A percentile compares a stretch with the other conserved stretches of the same genome.
These are phyloP conservation scores for Papilio polyxenes DNA, from an alignment of 1,140 invertebrate species.

Conservation along the genomic window DNA sequence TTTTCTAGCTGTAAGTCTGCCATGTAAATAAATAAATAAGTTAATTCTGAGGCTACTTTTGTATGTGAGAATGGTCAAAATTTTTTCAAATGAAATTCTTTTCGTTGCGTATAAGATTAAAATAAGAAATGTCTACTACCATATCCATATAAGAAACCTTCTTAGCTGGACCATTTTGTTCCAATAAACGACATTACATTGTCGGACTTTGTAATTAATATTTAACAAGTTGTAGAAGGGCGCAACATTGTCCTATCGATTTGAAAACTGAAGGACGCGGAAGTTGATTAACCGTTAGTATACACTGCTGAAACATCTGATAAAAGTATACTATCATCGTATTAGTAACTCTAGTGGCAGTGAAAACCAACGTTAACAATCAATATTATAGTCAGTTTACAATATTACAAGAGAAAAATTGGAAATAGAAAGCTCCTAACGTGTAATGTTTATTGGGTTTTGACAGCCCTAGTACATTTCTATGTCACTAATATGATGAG, in stretches of 20 bases:
- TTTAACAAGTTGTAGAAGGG: background rate
- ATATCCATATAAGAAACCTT: background rate
- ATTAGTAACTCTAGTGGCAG: too few relatives aligned
- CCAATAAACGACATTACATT: constrained; percentile 15
- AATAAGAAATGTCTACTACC: background rate
- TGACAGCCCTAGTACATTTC: background rate
- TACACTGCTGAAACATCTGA: background rate
- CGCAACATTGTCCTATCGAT: background rate
- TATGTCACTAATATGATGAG: background rate
- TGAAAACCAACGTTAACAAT: too few relatives aligned
- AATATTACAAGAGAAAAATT: too few relatives aligned
- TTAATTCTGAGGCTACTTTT: too few relatives aligned
- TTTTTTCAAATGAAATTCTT: too few relatives aligned
- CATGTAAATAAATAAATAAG: too few relatives aligned
- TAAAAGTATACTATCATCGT: too few relatives aligned
- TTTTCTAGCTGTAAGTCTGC: too few relatives aligned
- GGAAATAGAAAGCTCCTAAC: too few relatives aligned
- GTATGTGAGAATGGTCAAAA: too few relatives aligned
- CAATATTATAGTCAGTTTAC: too few relatives aligned
- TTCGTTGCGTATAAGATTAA: background rate
- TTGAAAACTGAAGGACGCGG: constrained; percentile 4
- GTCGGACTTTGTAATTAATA: constrained; percentile 15
- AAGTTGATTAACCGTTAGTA: background rate
- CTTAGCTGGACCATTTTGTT: background rate
- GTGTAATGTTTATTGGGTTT: background rate